Evolutionary conservation across 2,888 invertebrate species (phyloP).

Genomic region (Campopleginae sp.): DNA sequence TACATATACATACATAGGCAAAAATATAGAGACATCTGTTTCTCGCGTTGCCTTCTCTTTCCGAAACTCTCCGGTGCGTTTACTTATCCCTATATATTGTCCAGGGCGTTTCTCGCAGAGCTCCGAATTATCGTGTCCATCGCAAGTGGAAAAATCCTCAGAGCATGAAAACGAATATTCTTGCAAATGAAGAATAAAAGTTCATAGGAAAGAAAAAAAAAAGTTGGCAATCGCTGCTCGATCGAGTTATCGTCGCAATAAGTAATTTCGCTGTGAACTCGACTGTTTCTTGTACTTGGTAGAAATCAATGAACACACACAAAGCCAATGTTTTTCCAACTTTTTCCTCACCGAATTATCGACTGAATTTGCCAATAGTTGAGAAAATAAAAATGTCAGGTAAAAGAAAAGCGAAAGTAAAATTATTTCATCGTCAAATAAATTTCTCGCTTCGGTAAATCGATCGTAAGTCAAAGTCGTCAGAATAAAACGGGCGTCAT

Average conservation of each 20-base stretch:
- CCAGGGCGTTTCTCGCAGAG: conserved; percentile 37
- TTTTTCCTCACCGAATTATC: neutral
- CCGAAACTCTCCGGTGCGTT: conserved; percentile 34
- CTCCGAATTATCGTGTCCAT: neutral
- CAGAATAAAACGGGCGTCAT: neutral
- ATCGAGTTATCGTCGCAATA: neutral
- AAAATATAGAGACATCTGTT: neutral
- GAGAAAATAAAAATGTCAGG: neutral
- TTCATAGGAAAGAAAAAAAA: neutral
- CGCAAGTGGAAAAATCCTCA: conserved; percentile 41
- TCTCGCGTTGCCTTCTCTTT: neutral
- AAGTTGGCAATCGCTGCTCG: neutral
- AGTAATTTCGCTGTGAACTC: neutral
- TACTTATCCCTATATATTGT: conserved; percentile 48
- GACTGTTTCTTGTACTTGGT: neutral
- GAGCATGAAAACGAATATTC: conserved; percentile 50
- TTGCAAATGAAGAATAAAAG: neutral
- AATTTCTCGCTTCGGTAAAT: neutral
- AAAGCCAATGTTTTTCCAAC: too few relatives aligned
- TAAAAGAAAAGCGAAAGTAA: neutral
- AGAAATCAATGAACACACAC: neutral
- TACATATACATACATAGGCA: neutral
- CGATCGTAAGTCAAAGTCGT: neutral
- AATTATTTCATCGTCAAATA: neutral
- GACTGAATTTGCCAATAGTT: neutral